Conservation (phyloP, 2,888 invertebrate genomes). For the Meteorus cinctellus region DNA sequence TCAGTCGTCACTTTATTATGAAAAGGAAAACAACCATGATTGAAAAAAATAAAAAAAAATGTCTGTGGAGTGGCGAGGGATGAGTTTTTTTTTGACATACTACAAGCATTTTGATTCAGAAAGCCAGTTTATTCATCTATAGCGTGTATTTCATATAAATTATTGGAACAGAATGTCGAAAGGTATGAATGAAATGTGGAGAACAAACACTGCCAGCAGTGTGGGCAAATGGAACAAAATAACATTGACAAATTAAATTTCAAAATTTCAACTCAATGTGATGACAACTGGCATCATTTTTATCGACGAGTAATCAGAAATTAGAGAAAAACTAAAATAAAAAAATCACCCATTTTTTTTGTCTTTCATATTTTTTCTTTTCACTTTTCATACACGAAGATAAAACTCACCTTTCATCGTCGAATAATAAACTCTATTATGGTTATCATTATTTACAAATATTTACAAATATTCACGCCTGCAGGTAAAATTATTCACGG, state of each 20-base stretch:
- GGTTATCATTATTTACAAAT: conserved; percentile 67
- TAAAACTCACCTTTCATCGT: conserved; percentile 63
- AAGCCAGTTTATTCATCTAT: neutral
- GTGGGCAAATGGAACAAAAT: conserved; percentile 53
- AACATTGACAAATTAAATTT: neutral
- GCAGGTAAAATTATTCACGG: conserved; percentile 51
- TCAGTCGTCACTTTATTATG: too few species aligned
- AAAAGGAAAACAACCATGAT: too few species aligned
- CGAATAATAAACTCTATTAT: conserved; percentile 65
- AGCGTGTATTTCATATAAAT: neutral
- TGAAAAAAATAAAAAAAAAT: too few species aligned
- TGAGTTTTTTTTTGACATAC: neutral
- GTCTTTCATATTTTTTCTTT: conserved; percentile 26
- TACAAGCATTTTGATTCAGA: neutral
- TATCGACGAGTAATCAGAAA: conserved; percentile 24
- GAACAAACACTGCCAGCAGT: conserved; percentile 66
- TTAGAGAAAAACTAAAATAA: neutral
- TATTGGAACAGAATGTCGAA: neutral
- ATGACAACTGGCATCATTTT: conserved; percentile 37
- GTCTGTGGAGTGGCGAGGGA: too few species aligned
- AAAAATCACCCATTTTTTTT: neutral
- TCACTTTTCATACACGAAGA: conserved; percentile 62
- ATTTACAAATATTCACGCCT: conserved; percentile 65
- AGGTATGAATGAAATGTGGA: conserved; percentile 36
- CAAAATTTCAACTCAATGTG: too few species aligned